Percentiles rank a stretch among this genome's conserved stretches.
phyloP scores from a whole-genome alignment of 2,113 vertebrate genomes.

The Plotosus lineatus region DNA sequence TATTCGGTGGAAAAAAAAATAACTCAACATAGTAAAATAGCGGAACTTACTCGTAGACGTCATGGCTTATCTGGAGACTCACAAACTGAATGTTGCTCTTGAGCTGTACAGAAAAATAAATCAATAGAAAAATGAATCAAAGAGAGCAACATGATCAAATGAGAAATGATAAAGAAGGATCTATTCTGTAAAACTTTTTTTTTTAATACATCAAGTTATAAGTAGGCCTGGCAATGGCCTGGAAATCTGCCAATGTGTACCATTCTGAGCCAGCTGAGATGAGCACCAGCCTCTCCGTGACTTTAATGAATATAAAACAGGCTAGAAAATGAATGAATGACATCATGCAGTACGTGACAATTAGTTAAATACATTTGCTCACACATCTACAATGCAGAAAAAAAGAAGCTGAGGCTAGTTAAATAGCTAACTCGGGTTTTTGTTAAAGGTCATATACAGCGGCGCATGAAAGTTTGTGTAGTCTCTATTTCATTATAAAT shows the following conservation, averaged over 20 bases:
- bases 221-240: too few species aligned
- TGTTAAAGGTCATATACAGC: neutral
- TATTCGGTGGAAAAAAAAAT: neutral
- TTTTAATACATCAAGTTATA: neutral
- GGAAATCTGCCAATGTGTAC: too few species aligned
- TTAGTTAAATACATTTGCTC: neutral
- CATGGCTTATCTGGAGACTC: slow-evolving; percentile 65
- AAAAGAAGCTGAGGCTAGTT: neutral
- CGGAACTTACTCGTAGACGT: slow-evolving; percentile 79
- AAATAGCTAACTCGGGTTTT: neutral
- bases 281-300: too few species aligned
- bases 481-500: too few species aligned
- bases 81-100: slow-evolving; percentile 77
- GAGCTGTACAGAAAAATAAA: slow-evolving; percentile 72
- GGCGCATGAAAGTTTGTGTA: too few species aligned
- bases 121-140: slow-evolving; percentile 6
- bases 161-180: neutral
- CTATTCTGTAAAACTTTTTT: neutral
- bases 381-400: neutral
- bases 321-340: too few species aligned
- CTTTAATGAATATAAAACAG: too few species aligned
- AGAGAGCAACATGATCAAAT: neutral
- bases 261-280: too few species aligned
- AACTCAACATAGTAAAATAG: too few species aligned
- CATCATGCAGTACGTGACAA: neutral